Base-by-base conservation (phyloP, 1,140 invertebrate genomes). In the Trichoplusia ni region DNA sequence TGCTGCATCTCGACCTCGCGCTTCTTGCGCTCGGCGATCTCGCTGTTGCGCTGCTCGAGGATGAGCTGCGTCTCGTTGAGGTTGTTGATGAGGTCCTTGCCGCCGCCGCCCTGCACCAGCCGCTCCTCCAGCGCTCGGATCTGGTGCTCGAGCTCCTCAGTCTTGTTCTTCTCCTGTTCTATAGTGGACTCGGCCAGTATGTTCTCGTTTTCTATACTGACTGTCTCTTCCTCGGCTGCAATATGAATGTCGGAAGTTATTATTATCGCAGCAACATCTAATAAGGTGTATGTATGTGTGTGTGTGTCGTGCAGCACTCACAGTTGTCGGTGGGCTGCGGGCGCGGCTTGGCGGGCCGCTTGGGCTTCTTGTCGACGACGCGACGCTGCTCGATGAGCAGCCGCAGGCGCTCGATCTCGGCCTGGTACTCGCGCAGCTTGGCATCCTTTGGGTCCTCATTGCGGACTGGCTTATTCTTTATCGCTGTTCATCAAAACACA, bases 371-470 rank as follows among this genome's bases (percentile, higher is more conserved):
- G 59, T 77, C 71, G 16, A 70, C 73, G 38, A 86, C 77, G 35
- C 82, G 72, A 3, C 90, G 82, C 60, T 89, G 89, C 29, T 87
- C 81, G 63, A 93, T 92, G 27, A 93, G 81, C 21, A 86, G 77
- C 13, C 93, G 92, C 18, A 95, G 89, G 53, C 94, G 91, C 54
- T 94, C 93, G 79, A 97, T 96, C 91, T 97, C 97, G 70, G 95
- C 94, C 83, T 98, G 96, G 90, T 97, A 98, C 89, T 98, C 95
- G 76, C 96, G 92, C 6, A 98, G 90, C 74, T 98, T 92, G 25
- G 96, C 95, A 89, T 98, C 97, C 89, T 98, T 98, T 0, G 98
- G 97, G 92, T 99, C 98, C 89, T 99, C 97, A 90, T 99, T 99
- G 67, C 98, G 96, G 69, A 96, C 94, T 3, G 98, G 98, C 86